Conservation (phyloP, 2,113 vertebrate species). For the Lamprologus tigripictilis region DNA sequence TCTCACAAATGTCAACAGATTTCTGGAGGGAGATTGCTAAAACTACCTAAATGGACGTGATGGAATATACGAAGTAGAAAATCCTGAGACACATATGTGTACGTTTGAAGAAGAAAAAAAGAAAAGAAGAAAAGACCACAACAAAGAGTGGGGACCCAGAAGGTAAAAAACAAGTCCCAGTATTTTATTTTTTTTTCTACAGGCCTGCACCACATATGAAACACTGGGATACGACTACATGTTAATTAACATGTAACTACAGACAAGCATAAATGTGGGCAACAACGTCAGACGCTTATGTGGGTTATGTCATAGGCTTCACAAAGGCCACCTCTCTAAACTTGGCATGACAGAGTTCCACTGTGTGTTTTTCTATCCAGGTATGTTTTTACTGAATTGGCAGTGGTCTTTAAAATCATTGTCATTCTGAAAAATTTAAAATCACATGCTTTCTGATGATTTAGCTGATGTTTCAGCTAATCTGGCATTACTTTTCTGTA, state of each 20-base stretch:
- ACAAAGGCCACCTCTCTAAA: neutral
- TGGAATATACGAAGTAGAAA: neutral
- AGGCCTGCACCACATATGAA: neutral
- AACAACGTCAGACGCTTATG: neutral
- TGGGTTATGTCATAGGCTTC: neutral
- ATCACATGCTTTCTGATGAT: neutral
- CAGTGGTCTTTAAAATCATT: neutral
- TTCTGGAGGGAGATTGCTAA: neutral
- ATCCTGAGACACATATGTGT: neutral
- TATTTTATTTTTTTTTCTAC: neutral
- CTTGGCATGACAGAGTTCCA: neutral
- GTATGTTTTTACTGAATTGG: neutral
- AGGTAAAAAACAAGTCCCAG: neutral
- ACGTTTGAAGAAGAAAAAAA: neutral
- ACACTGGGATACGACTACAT: neutral
- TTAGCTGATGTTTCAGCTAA: neutral
- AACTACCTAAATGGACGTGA: neutral
- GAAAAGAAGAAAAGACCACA: neutral
- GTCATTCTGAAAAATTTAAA: neutral
- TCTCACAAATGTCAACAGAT: neutral
- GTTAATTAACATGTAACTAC: neutral
- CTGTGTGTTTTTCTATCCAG: neutral
- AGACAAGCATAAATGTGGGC: neutral
- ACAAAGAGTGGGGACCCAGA: neutral
- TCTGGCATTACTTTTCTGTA: neutral